Percentiles rank a stretch among this genome's conserved stretches.
Conservation (phyloP, 1,140 invertebrate genomes). For the Caenorhabditis elegans region WBcel235 BX284605.5:13598501-13599000, state of each 20-base stretch:
- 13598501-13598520: too few species aligned
- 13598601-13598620: too few species aligned
- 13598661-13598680: neutral
- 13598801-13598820: too few species aligned
- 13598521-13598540: too few species aligned
- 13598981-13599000: too few species aligned
- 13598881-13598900: neutral
- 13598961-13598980: constrained; percentile 13
- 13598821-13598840: neutral
- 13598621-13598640: too few species aligned
- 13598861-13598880: neutral
- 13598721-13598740: neutral
- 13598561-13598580: too few species aligned
- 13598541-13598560: too few species aligned
- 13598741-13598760: too few species aligned
- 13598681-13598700: constrained; percentile 12
- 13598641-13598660: neutral
- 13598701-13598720: neutral
- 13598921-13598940: constrained; percentile 29
- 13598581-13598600: too few species aligned
- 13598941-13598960: constrained; percentile 21
- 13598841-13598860: neutral
- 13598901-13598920: neutral
- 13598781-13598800: neutral
- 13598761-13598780: too few species aligned